Percentiles rank a stretch among this genome's conserved stretches.
These are phyloP conservation scores for Tetramorium parvispinum DNA, from an alignment of 1,140 invertebrate species.

Conservation along the genomic window DNA sequence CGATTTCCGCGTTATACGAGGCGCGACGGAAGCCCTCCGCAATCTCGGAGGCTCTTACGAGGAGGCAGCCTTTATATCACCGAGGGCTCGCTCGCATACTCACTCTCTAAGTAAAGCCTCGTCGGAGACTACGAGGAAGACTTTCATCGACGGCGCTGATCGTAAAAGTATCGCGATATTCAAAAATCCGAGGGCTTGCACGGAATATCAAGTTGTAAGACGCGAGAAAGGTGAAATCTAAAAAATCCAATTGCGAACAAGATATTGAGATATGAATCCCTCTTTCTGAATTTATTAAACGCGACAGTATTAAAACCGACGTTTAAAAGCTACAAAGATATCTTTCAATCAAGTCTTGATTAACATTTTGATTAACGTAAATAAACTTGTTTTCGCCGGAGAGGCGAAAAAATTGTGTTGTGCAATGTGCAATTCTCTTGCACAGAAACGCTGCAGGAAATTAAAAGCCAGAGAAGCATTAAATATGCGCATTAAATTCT, in stretches of 20 bases:
- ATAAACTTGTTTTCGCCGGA: not conserved
- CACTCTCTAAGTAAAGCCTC: conserved; percentile 49
- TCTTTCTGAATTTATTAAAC: not conserved
- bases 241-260: not conserved
- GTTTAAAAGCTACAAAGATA: not conserved
- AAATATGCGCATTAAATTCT: not conserved
- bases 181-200: conserved; percentile 3
- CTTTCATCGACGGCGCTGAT: conserved; percentile 58
- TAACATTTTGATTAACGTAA: not conserved
- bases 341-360: not conserved
- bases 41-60: conserved; percentile 65
- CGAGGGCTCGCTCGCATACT: conserved; percentile 49
- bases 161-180: conserved; percentile 42
- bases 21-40: conserved; percentile 69
- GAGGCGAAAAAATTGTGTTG: not conserved
- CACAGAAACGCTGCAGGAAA: not conserved
- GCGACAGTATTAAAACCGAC: not conserved
- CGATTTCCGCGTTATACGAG: conserved; percentile 74
- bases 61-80: conserved; percentile 65
- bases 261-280: not conserved
- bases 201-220: conserved; percentile 24
- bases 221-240: not conserved
- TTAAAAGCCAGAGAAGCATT: not conserved
- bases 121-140: conserved; percentile 40
- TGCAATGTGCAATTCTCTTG: not conserved